Percentiles rank a stretch among this genome's conserved stretches.
Evolutionary conservation across 2,888 invertebrate species (phyloP).

Genomic region (Drosophila engyochracea): DNA sequence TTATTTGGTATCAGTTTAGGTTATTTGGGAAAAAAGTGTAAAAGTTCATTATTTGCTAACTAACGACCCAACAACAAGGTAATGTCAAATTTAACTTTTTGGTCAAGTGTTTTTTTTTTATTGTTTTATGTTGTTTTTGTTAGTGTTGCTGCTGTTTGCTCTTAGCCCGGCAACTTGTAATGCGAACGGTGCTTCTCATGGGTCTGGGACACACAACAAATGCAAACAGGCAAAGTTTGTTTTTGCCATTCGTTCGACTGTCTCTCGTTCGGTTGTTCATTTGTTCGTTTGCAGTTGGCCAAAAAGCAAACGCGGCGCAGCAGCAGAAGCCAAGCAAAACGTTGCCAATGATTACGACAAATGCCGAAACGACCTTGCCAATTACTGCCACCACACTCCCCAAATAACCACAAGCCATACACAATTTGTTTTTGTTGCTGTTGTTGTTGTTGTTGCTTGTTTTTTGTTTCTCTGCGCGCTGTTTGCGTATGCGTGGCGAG

Average conservation of each 20-base stretch:
- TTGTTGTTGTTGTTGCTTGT: neutral
- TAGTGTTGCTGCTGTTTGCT: conserved; percentile 14
- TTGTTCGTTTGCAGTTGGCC: conserved; percentile 59
- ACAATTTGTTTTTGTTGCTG: conserved; percentile 19
- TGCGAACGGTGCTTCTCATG: conserved; percentile 48
- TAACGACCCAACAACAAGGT: conserved; percentile 8
- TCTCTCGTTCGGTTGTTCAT: conserved; percentile 36
- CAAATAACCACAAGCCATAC: conserved; percentile 11
- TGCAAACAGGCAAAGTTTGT: conserved; percentile 68
- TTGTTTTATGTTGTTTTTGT: neutral
- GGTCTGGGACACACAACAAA: conserved; percentile 55
- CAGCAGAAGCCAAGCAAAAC: conserved; percentile 62
- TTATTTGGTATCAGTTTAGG: conserved; percentile 7
- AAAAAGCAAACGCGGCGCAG: conserved; percentile 61
- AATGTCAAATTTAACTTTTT: conserved; percentile 33
- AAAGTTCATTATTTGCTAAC: conserved; percentile 45
- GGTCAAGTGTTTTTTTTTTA: conserved; percentile 1
- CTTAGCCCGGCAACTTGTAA: conserved; percentile 42
- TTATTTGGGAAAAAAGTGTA: conserved; percentile 13
- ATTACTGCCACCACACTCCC: conserved; percentile 68
- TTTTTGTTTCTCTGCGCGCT: conserved; percentile 28
- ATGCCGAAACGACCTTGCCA: conserved; percentile 84
- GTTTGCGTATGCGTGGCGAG: conserved; percentile 66
- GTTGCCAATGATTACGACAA: conserved; percentile 79
- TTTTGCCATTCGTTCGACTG: conserved; percentile 57